These are phyloP conservation scores for Pomatorhinus ruficollis DNA, from an alignment of 2,113 vertebrate species.

Conservation along the genomic window DNA sequence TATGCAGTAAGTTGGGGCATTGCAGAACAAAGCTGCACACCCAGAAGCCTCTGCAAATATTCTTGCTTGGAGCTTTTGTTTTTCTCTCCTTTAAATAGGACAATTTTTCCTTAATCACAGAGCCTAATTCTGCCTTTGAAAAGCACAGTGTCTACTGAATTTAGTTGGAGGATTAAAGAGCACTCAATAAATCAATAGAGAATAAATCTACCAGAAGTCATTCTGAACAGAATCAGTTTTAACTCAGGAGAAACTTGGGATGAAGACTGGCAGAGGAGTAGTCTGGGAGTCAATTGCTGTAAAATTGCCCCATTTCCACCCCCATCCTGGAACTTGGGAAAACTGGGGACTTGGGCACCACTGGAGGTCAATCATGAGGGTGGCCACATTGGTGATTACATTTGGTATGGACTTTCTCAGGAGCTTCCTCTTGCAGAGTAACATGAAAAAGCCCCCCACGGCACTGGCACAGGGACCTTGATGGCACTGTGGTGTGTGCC, in stretches of 20 bases:
- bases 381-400: not conserved
- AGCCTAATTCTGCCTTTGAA: not conserved
- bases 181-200: not conserved
- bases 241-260: not conserved
- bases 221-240: not conserved
- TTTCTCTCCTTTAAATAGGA: not conserved
- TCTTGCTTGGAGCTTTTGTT: not conserved
- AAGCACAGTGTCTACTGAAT: not conserved
- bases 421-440: not conserved
- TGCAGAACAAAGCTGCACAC: not conserved
- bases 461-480: not conserved
- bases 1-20: not conserved
- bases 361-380: not conserved
- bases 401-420: not conserved
- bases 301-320: not conserved
- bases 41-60: not conserved
- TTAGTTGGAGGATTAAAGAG: not conserved
- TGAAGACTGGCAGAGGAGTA: not conserved
- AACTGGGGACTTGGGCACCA: not conserved
- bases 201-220: not conserved
- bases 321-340: not conserved
- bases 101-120: not conserved
- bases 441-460: not conserved
- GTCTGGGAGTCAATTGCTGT: not conserved
- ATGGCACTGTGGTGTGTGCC: fast-evolving